These are phyloP conservation scores for Dendrolimus punctatus DNA, from an alignment of 1,140 invertebrate genomes.

Conservation along the genomic window DNA sequence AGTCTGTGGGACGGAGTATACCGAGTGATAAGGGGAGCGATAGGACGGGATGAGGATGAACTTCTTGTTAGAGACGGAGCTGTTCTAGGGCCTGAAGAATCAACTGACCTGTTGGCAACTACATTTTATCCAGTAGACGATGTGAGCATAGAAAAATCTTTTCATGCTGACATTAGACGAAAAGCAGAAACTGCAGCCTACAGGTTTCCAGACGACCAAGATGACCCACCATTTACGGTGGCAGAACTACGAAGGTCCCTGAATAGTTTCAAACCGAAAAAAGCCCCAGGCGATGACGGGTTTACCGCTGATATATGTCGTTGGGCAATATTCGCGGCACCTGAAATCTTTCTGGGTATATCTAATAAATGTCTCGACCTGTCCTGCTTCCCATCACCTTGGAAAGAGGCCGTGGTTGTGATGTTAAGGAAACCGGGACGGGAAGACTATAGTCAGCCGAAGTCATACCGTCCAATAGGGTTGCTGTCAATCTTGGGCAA, in stretches of 20 bases:
- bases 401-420: constrained; percentile 1
- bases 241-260: not conserved
- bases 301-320: constrained; percentile 8
- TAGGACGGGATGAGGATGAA: not conserved
- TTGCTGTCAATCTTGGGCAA: too few species aligned
- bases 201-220: not conserved
- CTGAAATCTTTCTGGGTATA: not conserved
- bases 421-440: constrained; percentile 2
- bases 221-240: constrained; percentile 9
- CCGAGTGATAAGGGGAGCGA: not conserved
- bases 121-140: constrained; percentile 9
- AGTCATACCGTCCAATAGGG: too few species aligned
- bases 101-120: constrained; percentile 3
- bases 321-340: not conserved
- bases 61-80: too few species aligned
- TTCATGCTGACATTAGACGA: not conserved
- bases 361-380: constrained; percentile 1
- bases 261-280: constrained; percentile 4
- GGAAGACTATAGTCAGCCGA: constrained; percentile 1
- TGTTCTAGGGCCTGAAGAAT: not conserved
- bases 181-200: not conserved
- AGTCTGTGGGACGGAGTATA: too few species aligned
- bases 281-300: constrained; percentile 6
- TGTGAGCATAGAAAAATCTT: not conserved
- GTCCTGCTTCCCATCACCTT: constrained; percentile 4